A percentile compares a stretch with the other conserved stretches of the same genome.
These are phyloP conservation scores for Hippocampus abdominalis DNA, from an alignment of 2,113 vertebrate species.

Conservation along the genomic window DNA sequence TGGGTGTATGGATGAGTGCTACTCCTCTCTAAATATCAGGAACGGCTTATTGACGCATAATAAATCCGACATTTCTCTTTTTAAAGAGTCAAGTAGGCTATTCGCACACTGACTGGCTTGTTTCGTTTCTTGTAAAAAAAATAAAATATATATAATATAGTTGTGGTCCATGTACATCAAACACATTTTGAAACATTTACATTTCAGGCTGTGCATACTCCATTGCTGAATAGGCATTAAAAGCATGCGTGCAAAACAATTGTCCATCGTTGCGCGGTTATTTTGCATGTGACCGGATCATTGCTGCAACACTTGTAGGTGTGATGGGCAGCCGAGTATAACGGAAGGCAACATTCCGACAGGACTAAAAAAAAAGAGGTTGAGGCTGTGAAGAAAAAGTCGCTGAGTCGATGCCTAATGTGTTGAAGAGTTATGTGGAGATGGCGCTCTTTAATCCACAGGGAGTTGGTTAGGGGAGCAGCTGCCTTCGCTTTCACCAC, in stretches of 20 bases:
- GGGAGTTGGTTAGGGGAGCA: not conserved
- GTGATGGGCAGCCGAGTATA: not conserved
- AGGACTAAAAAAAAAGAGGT: slow-evolving; percentile 1
- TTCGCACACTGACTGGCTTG: not conserved
- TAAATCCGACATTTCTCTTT: not conserved
- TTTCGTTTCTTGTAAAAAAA: not conserved
- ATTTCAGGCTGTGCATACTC: too few species aligned
- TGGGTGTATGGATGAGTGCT: slow-evolving; percentile 10
- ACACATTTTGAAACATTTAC: too few species aligned
- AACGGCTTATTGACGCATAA: not conserved
- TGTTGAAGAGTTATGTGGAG: not conserved
- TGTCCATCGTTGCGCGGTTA: too few species aligned
- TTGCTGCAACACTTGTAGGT: not conserved
- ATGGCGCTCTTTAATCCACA: not conserved
- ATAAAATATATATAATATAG: not conserved
- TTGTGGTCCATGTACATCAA: not conserved
- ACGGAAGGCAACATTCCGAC: not conserved
- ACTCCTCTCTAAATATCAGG: not conserved
- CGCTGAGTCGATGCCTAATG: not conserved
- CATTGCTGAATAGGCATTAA: too few species aligned
- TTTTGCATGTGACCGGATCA: not conserved
- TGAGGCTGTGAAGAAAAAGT: not conserved
- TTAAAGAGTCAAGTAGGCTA: not conserved
- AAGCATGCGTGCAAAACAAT: too few species aligned
- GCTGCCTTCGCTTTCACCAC: not conserved